phyloP scores from a whole-genome alignment of 2,113 vertebrate species.

The Prunella himalayana region DNA sequence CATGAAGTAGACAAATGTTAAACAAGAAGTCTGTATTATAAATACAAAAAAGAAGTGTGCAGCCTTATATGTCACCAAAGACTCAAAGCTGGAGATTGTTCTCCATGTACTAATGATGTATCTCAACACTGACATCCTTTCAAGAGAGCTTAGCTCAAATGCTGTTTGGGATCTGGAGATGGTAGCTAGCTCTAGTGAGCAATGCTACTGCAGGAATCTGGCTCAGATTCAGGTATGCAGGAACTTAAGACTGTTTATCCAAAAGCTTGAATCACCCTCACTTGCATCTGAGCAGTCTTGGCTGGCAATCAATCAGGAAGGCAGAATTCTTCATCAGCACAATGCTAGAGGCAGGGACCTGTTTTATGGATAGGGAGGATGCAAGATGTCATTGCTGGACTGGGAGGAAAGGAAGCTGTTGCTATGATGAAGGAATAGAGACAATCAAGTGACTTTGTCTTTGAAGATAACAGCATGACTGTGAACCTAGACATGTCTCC shows the following conservation, averaged over 20 bases:
- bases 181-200: neutral
- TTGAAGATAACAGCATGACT: neutral
- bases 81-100: neutral
- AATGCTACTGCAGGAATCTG: constrained; percentile 17
- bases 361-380: neutral
- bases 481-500: neutral
- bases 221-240: constrained; percentile 53
- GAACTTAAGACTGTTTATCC: constrained; percentile 44
- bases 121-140: neutral
- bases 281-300: constrained; percentile 34
- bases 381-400: neutral
- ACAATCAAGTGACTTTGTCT: neutral
- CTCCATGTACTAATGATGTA: neutral
- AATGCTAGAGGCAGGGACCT: neutral
- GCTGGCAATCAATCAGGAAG: constrained; percentile 31
- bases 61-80: neutral
- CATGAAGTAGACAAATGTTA: neutral
- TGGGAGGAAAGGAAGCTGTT: constrained; percentile 28
- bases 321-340: neutral
- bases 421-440: constrained; percentile 25
- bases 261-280: constrained; percentile 25
- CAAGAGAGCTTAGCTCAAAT: neutral
- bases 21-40: neutral
- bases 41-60: neutral
- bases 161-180: neutral